Evolutionary conservation across 2,113 vertebrate genomes (phyloP).

Genomic region (Mandrillus leucophaeus): DNA sequence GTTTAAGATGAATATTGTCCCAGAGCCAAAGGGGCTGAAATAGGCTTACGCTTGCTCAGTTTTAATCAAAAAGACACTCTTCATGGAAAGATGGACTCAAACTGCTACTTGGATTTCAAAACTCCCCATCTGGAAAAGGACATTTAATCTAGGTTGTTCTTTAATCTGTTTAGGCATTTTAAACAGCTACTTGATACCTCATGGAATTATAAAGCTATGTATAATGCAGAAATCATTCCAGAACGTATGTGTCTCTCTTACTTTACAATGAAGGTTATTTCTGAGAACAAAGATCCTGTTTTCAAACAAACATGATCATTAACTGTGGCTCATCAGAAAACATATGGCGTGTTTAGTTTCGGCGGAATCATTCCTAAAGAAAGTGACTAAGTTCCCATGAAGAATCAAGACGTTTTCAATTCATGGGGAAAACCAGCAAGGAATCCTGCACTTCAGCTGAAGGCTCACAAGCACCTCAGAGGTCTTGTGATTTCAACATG

Average conservation of each 20-base stretch:
- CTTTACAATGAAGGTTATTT: constrained; percentile 7
- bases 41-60: constrained; percentile 9
- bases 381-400: constrained; percentile 46
- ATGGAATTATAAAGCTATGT: constrained; percentile 55
- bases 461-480: constrained; percentile 53
- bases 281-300: constrained; percentile 43
- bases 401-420: constrained; percentile 62
- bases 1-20: constrained; percentile 8
- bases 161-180: constrained; percentile 46
- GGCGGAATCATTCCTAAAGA: constrained; percentile 33
- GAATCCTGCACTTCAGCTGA: constrained; percentile 33
- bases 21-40: constrained; percentile 57
- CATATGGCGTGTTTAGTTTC: constrained; percentile 17
- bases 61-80: background rate
- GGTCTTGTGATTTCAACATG: background rate
- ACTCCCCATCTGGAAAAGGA: constrained; percentile 15
- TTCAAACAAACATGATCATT: constrained; percentile 58
- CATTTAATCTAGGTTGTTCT: constrained; percentile 22
- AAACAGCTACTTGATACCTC: constrained; percentile 57
- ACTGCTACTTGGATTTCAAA: constrained; percentile 45
- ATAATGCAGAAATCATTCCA: constrained; percentile 34
- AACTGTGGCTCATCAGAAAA: background rate
- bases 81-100: background rate
- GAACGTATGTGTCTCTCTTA: constrained; percentile 39
- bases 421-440: constrained; percentile 60